Percentiles rank a stretch among this genome's conserved stretches.
Conservation (phyloP, 2,113 vertebrate species). For the Vulpes lagopus region DNA sequence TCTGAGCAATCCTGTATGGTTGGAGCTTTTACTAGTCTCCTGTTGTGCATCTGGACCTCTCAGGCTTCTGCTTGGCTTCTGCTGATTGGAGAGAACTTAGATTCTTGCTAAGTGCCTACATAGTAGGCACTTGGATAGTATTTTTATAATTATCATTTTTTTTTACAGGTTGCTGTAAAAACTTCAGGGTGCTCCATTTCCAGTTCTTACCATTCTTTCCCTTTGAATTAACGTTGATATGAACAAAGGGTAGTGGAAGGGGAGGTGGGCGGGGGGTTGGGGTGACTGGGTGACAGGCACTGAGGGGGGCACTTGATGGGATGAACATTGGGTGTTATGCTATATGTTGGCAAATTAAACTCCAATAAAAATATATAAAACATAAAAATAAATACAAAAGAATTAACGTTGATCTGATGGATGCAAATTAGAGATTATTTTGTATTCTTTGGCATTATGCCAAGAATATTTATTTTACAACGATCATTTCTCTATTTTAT, state of each 20-base stretch:
- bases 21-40: constrained; percentile 3
- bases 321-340: no score
- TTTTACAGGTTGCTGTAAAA: neutral
- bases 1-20: neutral
- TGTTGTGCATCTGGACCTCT: neutral
- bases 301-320: no score
- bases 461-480: constrained; percentile 66
- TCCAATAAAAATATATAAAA: no score
- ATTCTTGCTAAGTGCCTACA: neutral
- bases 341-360: no score
- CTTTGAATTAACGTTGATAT: neutral
- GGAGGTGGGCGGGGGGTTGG: no score
- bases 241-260: no score
- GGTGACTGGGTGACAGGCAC: no score
- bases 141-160: constrained; percentile 23
- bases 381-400: neutral
- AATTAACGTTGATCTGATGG: neutral
- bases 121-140: neutral
- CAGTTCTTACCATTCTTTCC: neutral
- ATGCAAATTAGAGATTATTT: neutral
- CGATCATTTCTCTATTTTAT: constrained; percentile 3
- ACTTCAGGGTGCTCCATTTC: neutral
- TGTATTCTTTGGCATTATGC: neutral
- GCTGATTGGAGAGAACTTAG: neutral
- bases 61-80: neutral